Percentiles rank a stretch among this genome's conserved stretches.
These are phyloP conservation scores for Apamea epomidion DNA, from an alignment of 2,888 invertebrate genomes.

Conservation along the genomic window DNA sequence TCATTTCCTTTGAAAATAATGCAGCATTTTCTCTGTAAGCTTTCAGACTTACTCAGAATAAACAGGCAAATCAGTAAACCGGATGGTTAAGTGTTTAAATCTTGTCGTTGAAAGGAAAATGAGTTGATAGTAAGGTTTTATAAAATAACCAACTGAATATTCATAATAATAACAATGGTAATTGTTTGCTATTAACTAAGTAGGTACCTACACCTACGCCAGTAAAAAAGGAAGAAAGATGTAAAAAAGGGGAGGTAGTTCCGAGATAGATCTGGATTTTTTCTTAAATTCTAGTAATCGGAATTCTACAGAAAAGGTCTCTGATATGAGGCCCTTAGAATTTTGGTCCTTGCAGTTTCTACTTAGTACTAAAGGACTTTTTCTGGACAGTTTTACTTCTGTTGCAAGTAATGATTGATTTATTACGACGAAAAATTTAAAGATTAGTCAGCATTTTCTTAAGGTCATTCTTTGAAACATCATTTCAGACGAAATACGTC, in stretches of 20 bases:
- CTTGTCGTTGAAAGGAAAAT: not conserved
- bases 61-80: slow-evolving; percentile 4
- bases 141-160: slow-evolving; percentile 2
- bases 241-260: no score
- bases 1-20: not conserved
- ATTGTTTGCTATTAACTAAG: not conserved
- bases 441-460: not conserved
- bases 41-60: not conserved
- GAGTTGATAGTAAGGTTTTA: not conserved
- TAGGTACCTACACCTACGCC: not conserved
- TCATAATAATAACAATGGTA: not conserved
- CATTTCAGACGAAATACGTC: no score
- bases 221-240: no score
- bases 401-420: no score
- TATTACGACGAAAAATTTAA: no score
- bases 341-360: no score
- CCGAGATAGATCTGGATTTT: no score
- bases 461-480: not conserved
- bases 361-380: no score
- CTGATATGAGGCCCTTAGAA: no score
- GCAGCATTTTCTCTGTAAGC: not conserved
- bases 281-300: no score
- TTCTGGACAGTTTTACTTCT: no score
- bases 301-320: no score
- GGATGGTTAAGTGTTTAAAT: not conserved